A percentile compares a stretch with the other conserved stretches of the same genome.
Conservation (phyloP, 2,797 vertebrate genomes). For the Cygnus olor region DNA sequence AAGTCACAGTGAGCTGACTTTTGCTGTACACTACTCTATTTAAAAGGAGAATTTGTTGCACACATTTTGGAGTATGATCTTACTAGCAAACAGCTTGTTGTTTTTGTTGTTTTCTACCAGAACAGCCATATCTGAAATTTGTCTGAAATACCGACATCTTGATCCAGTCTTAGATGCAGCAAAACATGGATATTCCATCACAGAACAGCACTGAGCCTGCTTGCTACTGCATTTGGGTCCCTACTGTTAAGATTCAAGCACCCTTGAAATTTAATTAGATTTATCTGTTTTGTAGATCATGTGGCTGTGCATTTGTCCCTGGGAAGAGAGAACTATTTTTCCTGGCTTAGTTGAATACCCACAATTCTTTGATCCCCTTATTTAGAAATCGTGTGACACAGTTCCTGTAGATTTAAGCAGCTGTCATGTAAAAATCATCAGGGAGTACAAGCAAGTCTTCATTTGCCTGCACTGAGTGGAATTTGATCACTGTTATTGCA, state of each 20-base stretch:
- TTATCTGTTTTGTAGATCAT: neutral
- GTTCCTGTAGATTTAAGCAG: neutral
- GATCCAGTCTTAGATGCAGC: neutral
- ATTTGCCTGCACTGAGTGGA: neutral
- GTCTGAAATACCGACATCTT: neutral
- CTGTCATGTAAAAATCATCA: conserved; percentile 13
- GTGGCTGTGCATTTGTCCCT: neutral
- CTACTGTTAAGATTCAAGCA: neutral
- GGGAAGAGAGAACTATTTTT: neutral
- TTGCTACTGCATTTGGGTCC: neutral
- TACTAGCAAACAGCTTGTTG: neutral
- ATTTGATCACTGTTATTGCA: conserved; percentile 10
- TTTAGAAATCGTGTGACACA: neutral
- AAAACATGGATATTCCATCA: neutral
- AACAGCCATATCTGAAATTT: neutral
- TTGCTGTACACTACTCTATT: accelerated
- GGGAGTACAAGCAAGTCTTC: neutral
- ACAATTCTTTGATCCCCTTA: neutral
- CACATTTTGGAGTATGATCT: neutral
- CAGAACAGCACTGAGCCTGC: neutral
- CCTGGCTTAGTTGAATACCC: neutral
- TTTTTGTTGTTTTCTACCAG: neutral
- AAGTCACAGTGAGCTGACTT: neutral
- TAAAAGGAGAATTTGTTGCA: neutral
- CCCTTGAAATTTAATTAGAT: neutral